Percentiles rank a stretch among this genome's conserved stretches.
These are phyloP conservation scores for Siniperca scherzeri DNA, from an alignment of 2,797 vertebrate species.

Conservation along the genomic window DNA sequence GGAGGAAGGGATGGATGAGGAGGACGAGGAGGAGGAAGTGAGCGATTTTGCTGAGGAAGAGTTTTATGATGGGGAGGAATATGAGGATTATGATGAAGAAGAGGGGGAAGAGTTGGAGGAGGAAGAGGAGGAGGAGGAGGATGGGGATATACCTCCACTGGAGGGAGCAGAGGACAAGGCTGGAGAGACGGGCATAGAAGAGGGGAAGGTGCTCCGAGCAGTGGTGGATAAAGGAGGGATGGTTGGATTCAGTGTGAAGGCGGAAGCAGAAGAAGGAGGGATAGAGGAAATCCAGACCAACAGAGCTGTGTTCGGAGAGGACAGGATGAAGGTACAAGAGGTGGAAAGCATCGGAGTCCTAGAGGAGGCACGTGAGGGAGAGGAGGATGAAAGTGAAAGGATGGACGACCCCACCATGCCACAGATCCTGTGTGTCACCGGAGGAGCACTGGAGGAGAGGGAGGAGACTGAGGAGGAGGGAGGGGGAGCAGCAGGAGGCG, in stretches of 20 bases:
- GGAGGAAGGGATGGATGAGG: conserved; percentile 86
- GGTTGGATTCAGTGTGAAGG: conserved; percentile 69
- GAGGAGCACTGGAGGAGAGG: conserved; percentile 73
- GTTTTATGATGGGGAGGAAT: conserved; percentile 84
- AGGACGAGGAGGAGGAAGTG: conserved; percentile 88
- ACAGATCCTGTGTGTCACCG: conserved; percentile 82
- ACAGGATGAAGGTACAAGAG: conserved; percentile 82
- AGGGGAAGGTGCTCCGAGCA: conserved; percentile 78
- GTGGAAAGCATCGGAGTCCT: conserved; percentile 86
- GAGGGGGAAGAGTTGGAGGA: conserved; percentile 85
- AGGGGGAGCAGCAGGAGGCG: conserved; percentile 8
- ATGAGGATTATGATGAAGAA: conserved; percentile 87
- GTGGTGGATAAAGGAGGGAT: conserved; percentile 59
- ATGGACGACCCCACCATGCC: conserved; percentile 80
- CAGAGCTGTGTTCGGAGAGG: conserved; percentile 71
- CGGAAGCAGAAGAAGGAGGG: conserved; percentile 74
- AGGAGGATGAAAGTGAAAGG: conserved; percentile 67
- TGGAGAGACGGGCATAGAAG: conserved; percentile 68
- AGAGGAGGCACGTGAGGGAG: conserved; percentile 74
- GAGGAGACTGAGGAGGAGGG: conserved; percentile 58
- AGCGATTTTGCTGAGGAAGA: conserved; percentile 85
- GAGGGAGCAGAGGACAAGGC: conserved; percentile 78
- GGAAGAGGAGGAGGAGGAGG: conserved; percentile 86
- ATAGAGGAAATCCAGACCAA: conserved; percentile 83
- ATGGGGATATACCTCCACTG: conserved; percentile 86